phyloP scores from a whole-genome alignment of 2,113 vertebrate genomes.

The Guaruba guarouba region DNA sequence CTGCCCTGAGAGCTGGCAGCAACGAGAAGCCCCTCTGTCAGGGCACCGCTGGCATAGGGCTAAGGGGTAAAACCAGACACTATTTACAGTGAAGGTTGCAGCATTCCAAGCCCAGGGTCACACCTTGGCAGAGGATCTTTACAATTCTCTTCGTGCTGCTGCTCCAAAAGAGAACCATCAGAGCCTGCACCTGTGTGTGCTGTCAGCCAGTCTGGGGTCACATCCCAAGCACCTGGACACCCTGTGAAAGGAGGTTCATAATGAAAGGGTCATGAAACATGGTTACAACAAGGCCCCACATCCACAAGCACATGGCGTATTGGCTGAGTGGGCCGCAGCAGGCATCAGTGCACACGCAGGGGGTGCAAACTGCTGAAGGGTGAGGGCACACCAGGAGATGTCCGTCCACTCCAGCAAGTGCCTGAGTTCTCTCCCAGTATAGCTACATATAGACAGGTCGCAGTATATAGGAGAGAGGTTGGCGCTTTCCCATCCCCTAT shows the following conservation, averaged over 20 bases:
- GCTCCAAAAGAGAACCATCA: neutral
- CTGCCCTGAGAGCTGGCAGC: neutral
- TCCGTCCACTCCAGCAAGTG: neutral
- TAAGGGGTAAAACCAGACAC: fast-evolving
- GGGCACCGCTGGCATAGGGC: neutral
- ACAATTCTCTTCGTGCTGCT: neutral
- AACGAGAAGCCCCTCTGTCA: neutral
- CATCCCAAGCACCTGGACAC: neutral
- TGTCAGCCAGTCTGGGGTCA: neutral
- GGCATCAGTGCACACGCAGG: fast-evolving
- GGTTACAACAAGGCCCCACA: neutral
- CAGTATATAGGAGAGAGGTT: fast-evolving
- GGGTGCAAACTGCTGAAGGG: too few species aligned
- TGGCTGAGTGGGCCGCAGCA: fast-evolving
- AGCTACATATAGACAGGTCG: neutral
- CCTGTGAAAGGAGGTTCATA: neutral
- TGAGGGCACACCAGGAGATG: neutral
- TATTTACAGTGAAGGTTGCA: too few species aligned
- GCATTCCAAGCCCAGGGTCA: neutral
- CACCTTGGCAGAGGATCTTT: neutral
- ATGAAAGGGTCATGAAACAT: neutral
- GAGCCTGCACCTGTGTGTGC: neutral
- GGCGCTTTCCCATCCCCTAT: fast-evolving
- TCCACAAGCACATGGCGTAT: fast-evolving
- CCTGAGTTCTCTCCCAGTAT: neutral